Percentiles rank a stretch among this genome's conserved stretches.
phyloP scores from a whole-genome alignment of 2,888 invertebrate genomes.

The Nomada ruficornis region DNA sequence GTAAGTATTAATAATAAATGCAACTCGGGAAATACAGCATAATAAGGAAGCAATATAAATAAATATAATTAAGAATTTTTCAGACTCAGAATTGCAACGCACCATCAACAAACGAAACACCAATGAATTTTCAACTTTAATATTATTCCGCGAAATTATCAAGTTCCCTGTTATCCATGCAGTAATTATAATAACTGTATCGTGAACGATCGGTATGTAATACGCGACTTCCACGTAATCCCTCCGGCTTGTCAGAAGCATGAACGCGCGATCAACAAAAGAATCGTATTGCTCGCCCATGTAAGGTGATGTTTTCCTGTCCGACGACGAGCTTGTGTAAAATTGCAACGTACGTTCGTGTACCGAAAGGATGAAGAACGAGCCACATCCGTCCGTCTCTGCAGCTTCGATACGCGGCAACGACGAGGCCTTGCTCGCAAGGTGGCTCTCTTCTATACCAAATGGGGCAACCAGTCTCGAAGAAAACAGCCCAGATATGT shows the following conservation, averaged over 20 bases:
- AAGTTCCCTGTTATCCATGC: neutral
- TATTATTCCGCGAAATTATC: no score
- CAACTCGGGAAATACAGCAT: neutral
- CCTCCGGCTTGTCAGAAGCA: conserved; percentile 30
- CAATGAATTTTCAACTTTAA: no score
- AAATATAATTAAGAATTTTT: neutral
- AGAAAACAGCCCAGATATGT: conserved; percentile 82
- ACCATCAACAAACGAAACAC: no score
- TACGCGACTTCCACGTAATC: conserved; percentile 33
- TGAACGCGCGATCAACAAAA: conserved; percentile 34
- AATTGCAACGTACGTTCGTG: conserved; percentile 57
- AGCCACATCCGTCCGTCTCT: conserved; percentile 72
- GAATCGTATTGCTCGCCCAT: conserved; percentile 60
- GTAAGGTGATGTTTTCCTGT: conserved; percentile 68
- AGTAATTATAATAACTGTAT: conserved; percentile 48
- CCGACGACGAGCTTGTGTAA: conserved; percentile 49
- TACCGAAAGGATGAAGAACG: conserved; percentile 71
- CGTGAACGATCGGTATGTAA: conserved; percentile 16
- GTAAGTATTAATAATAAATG: no score
- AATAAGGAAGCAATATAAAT: neutral
- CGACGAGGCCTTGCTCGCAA: conserved; percentile 55
- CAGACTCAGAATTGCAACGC: neutral
- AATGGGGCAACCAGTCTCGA: conserved; percentile 78
- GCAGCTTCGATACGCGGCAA: conserved; percentile 53
- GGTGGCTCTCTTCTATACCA: conserved; percentile 76